A percentile compares a stretch with the other conserved stretches of the same genome.
These are phyloP conservation scores for Hemiprocne comata DNA, from an alignment of 2,113 vertebrate species.

Conservation along the genomic window DNA sequence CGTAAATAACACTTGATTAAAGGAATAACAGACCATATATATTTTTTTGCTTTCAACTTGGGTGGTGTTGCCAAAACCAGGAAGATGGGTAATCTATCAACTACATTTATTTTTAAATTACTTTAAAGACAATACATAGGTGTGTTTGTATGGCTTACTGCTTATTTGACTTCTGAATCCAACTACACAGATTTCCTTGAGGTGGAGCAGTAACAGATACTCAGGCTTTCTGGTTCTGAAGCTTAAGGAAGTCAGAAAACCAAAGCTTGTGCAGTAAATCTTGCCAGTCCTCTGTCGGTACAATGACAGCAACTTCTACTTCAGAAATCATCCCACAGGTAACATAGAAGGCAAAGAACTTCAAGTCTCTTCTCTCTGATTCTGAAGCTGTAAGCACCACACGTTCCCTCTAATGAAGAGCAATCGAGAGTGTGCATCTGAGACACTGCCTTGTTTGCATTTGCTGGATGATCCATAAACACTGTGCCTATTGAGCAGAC, in stretches of 20 bases:
- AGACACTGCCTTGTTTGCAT: neutral
- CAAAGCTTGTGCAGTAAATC: neutral
- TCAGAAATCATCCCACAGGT: neutral
- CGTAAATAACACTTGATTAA: neutral
- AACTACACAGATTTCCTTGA: neutral
- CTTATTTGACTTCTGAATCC: neutral
- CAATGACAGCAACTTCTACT: neutral
- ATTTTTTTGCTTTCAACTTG: neutral
- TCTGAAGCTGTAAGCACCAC: neutral
- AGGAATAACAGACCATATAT: neutral
- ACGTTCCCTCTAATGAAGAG: neutral
- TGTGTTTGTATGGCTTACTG: neutral
- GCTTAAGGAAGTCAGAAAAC: conserved; percentile 5
- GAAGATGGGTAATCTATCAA: neutral
- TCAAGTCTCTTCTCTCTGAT: neutral
- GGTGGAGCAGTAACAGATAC: neutral
- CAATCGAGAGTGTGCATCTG: neutral
- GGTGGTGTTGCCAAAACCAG: neutral
- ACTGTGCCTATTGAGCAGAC: neutral
- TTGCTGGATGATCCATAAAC: conserved; percentile 3
- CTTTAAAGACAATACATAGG: neutral
- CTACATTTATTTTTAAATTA: neutral
- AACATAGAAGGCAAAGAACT: neutral
- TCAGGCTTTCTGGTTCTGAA: neutral
- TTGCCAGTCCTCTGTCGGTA: neutral